Evolutionary conservation across 2,113 vertebrate genomes (phyloP).

Genomic region (western clawed frog (Xenopus tropicalis)): DNA sequence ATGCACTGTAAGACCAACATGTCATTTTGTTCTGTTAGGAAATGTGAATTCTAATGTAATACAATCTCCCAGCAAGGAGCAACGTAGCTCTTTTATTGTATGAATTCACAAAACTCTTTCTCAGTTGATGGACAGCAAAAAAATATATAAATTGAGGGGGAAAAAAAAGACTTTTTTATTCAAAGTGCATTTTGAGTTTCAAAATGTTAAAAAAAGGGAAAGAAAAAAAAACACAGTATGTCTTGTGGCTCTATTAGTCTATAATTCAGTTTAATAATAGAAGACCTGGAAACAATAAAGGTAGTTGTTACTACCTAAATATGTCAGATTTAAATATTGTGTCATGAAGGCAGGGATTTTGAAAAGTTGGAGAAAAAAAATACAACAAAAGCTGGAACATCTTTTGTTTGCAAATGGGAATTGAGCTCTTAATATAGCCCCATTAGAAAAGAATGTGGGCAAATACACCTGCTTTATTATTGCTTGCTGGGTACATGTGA

Average conservation of each 20-base stretch:
- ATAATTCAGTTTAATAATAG: slow-evolving; percentile 2
- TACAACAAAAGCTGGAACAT: too few relatives aligned
- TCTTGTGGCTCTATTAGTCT: not conserved
- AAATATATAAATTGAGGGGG: slow-evolving; percentile 22
- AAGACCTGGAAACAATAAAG: not conserved
- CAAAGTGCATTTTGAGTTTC: slow-evolving; percentile 16
- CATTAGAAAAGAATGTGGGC: too few relatives aligned
- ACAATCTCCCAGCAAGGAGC: slow-evolving; percentile 38
- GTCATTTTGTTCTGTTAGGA: slow-evolving; percentile 30
- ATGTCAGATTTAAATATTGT: slow-evolving; percentile 13
- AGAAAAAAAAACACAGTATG: not conserved
- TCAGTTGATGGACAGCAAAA: slow-evolving; percentile 26
- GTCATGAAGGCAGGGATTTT: not conserved
- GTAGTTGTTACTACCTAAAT: slow-evolving; percentile 7
- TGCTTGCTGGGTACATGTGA: too few relatives aligned
- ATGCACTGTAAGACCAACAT: slow-evolving; percentile 26
- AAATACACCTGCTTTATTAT: too few relatives aligned
- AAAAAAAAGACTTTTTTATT: slow-evolving; percentile 7
- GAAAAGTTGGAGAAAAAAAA: not conserved
- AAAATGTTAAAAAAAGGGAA: not conserved
- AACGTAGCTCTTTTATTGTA: slow-evolving; percentile 22
- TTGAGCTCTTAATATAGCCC: too few relatives aligned
- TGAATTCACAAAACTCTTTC: slow-evolving; percentile 17
- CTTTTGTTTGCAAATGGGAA: too few relatives aligned
- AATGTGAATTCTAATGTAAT: slow-evolving; percentile 40